Evolutionary conservation across 1,140 invertebrate species (phyloP), one percentile per base, ranked within the genome.

Genomic region (Rhagoletis zephyria): DNA sequence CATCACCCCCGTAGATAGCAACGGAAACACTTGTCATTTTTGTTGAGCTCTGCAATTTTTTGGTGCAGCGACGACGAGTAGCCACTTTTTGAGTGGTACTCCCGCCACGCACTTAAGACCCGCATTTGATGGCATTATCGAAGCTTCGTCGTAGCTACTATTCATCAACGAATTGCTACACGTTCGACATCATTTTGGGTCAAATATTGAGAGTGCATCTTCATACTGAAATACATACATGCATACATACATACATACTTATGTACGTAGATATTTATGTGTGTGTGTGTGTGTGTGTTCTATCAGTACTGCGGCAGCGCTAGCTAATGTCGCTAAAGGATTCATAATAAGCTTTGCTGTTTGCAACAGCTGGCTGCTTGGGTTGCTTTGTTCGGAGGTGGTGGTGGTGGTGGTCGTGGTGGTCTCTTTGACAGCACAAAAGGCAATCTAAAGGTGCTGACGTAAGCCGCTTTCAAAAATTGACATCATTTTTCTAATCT

Each of bases 401-500:
- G 48, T n/a, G 45, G 14, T 56, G 10, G 40, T 81, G 45, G 16
- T 56, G 4, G 70, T 48, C 48, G 4, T 74, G 70, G 16, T 56
- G 45, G 56, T 81, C 48, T 81, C 74, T 81, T 81, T 81, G 74
- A 81, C 74, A 81, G 74, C 74, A 81, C 48, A 81, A 81, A 81
- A 81, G 74, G 74, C 74, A 81, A 81, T 81, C 74, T 81, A 59
- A 56, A 81, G 74, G 74, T 81, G 74, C 74, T 81, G 74, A 81
- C 74, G 74, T 81, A 81, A 81, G 74, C 74, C 74, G 74, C 74
- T 81, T 81, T 81, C 74, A 30, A 81, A 81, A 81, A 81, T 81
- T 81, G 74, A 81, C 74, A 81, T 81, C 74, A 81, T 56, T 81
- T 81, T 81, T 81, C 48, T 81, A 81, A 81, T 81, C 74, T 81